Evolutionary conservation across 2,113 vertebrate species (phyloP), one percentile per base, ranked within the genome.

Genomic region (Nansenia antarctica): DNA sequence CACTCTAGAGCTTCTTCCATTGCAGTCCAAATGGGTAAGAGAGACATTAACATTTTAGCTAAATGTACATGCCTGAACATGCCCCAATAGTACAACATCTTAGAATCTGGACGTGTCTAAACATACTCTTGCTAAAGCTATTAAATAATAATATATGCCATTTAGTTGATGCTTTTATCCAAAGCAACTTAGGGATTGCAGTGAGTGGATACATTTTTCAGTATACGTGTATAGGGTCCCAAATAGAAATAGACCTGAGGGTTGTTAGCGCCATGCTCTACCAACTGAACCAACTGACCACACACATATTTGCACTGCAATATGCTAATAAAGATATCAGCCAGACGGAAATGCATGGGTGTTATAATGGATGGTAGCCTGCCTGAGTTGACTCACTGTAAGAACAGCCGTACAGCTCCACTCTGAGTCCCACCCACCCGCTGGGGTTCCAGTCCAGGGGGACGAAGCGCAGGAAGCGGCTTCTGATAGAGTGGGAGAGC

Each of bases 391-490:
- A 97, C 96, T 97, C 90, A 98, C 96, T 96, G 62, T 97, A 98
- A 34, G 94, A 85, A 76, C 96, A 98, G 70, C 96, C 96, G 0
- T 95, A 97, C 68, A 94, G 93, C 70, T 96, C 96, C 18, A 95
- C 92, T 60, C 96, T 87, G 83, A 98, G 91, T 60, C 96, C 95
- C 34, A 96, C 93, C 75, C 85, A 87, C 9, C 95, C 95, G 18
- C 74, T 90, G 0, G 76, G 83, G 54, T 92, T 98, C 96, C 96
- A 98, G 62, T 91, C 90, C n/a, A 94, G 82, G 14, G 96, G 96
- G 69, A 98, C 14, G 3, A 97, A 95, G n/a, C 95, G 94, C 39
- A 98, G 30, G 81, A 96, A 98, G 0, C 95, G 94, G 26, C 94
- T 92, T 73, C 94, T 94, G 78, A 96, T 1, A 0, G 95, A 91